Evolutionary conservation across 2,113 vertebrate genomes (phyloP), one percentile per base, ranked within the genome.

Genomic region (Rhea americana): DNA sequence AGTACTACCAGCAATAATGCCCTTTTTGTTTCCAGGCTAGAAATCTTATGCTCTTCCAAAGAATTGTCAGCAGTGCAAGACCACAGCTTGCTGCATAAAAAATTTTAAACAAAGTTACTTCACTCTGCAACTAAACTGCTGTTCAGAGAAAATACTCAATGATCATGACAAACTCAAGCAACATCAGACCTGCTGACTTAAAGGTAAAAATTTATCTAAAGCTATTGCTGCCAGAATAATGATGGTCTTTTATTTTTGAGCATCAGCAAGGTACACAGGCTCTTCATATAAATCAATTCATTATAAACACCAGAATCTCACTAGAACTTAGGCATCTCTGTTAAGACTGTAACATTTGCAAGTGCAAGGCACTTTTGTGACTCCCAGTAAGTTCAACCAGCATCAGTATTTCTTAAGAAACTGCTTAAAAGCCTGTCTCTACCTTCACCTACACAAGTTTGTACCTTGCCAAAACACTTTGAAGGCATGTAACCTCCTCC

Each of bases 311-410:
- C 59, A 67, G 39, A 94, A 70, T 21, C 82, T 24, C 32, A 70
- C 4, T 20, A 66, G 58, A 87, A 43, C 37, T 58, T 20, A 10
- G 20, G 83, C 74, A 96, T 82, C 75, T 85, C 47, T 25, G 7
- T 30, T 55, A 88, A 80, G 56, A 92, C 11, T 65, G 20, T 11
- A 22, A 32, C 37, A 94, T 89, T 75, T 93, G 89, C 51, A 75
- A n/a, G 61, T 77, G 92, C 82, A 91, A 89, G 74, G 21, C 28
- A 37, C 66, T 63, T 88, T 68, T 59, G 35, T 70, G 79, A 90
- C 20, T 13, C 80, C 72, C 75, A 80, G 1, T 43, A 53, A 87
- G 32, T 65, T 80, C 22, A 15, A 59, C 25, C 43, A 75, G 37
- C 43, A 13, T 56, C 70, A 87, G 87, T 37, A 89, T 51, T 56